phyloP scores from a whole-genome alignment of 2,113 vertebrate species.

The Chroicocephalus ridibundus region DNA sequence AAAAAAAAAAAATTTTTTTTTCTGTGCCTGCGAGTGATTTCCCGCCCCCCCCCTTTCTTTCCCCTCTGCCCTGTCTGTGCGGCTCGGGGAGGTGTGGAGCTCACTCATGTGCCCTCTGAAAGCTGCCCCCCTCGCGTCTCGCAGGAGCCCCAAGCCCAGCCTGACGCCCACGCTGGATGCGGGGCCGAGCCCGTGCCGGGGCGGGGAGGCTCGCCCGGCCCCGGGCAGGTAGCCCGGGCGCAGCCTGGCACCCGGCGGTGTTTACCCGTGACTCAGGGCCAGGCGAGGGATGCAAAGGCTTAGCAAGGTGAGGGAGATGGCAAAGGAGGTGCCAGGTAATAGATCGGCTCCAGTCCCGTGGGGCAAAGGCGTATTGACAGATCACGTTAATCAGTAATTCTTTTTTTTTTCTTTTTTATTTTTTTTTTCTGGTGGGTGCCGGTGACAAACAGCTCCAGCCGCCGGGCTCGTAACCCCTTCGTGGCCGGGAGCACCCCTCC shows the following conservation, averaged over 20 bases:
- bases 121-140: not conserved
- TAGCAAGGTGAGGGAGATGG: constrained; percentile 59
- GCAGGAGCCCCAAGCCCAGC: not conserved
- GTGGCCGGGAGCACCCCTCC: not conserved
- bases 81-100: not conserved
- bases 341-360: constrained; percentile 42
- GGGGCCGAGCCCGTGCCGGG: not conserved
- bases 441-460: constrained; percentile 6
- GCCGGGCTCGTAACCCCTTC: not conserved
- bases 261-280: constrained; percentile 59
- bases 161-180: not conserved
- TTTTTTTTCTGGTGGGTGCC: not conserved
- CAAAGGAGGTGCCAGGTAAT: constrained; percentile 49
- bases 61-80: not conserved
- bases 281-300: constrained; percentile 5
- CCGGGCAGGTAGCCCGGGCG: not conserved
- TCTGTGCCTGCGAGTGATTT: not conserved
- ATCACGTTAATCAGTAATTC: constrained; percentile 63
- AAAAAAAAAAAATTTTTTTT: not conserved
- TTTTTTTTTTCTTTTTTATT: not conserved
- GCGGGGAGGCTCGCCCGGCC: not conserved
- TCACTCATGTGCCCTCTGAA: accelerated
- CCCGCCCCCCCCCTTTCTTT: too few species aligned
- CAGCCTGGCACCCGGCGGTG: constrained; percentile 48
- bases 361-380: constrained; percentile 64